Evolutionary conservation across 2,113 vertebrate species (phyloP).

Genomic region (Hypomesus transpacificus): DNA sequence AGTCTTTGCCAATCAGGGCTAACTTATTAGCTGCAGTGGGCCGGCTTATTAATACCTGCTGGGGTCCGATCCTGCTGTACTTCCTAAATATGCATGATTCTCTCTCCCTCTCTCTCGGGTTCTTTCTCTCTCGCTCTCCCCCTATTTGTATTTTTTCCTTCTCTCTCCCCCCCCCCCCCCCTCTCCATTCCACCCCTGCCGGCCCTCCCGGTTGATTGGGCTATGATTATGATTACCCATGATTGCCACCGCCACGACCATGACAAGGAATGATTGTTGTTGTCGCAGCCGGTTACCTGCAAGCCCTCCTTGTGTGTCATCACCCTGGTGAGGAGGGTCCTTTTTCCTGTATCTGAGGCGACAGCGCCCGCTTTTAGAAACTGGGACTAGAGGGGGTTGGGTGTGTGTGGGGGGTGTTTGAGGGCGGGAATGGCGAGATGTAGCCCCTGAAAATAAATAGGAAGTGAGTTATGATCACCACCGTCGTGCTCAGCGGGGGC

Average conservation of each 20-base stretch:
- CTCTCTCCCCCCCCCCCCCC: constrained; percentile 1
- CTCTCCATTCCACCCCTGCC: constrained; percentile 24
- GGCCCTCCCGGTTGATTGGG: constrained; percentile 50
- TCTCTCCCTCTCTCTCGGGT: neutral
- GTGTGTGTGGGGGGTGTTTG: neutral
- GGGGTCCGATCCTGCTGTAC: constrained; percentile 14
- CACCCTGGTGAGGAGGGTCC: constrained; percentile 4
- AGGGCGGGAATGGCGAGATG: neutral
- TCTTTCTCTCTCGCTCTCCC: constrained; percentile 13
- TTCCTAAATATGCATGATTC: constrained; percentile 35
- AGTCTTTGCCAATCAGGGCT: constrained; percentile 49
- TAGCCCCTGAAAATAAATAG: constrained; percentile 60
- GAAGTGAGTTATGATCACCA: constrained; percentile 59
- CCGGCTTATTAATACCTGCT: constrained; percentile 25
- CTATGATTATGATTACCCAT: constrained; percentile 61
- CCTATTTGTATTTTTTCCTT: constrained; percentile 48
- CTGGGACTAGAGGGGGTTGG: neutral
- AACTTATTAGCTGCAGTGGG: constrained; percentile 34
- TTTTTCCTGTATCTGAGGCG: constrained; percentile 28
- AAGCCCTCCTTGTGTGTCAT: constrained; percentile 21
- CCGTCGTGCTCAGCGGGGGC: constrained; percentile 52
- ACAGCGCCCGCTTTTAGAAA: constrained; percentile 59
- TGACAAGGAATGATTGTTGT: constrained; percentile 53
- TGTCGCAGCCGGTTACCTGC: constrained; percentile 39
- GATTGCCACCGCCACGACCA: constrained; percentile 37